Evolutionary conservation across 2,888 invertebrate genomes (phyloP).

Genomic region (Tuta absoluta): DNA sequence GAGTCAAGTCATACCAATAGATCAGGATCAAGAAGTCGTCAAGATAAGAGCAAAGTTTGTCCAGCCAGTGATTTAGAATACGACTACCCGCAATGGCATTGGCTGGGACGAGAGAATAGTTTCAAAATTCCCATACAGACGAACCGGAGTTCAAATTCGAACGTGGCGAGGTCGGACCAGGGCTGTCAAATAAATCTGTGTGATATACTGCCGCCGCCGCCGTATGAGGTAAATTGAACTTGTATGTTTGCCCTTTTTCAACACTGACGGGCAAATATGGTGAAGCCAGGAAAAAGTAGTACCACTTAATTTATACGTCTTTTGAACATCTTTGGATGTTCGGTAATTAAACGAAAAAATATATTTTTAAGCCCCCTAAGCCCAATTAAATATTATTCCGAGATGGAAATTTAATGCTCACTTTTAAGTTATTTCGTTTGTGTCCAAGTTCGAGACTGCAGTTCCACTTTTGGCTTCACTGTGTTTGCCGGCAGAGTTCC

Average conservation of each 20-base stretch:
- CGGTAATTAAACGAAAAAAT: no score
- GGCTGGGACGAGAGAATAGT: conserved; percentile 77
- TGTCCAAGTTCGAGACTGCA: no score
- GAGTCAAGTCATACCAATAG: conserved; percentile 75
- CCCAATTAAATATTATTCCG: no score
- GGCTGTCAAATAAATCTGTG: conserved; percentile 83
- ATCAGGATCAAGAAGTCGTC: conserved; percentile 73
- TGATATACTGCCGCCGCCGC: conserved; percentile 84
- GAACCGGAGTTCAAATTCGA: conserved; percentile 75
- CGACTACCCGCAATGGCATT: conserved; percentile 78
- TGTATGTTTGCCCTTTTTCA: conserved; percentile 52
- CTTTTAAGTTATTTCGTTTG: no score
- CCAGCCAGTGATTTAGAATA: conserved; percentile 77
- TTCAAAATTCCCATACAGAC: conserved; percentile 78
- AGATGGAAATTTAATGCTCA: no score
- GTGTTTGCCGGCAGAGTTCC: no score
- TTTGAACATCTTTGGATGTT: no score
- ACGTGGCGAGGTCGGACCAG: conserved; percentile 74
- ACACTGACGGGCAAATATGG: conserved; percentile 22
- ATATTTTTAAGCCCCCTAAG: no score
- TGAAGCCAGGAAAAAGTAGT: no score
- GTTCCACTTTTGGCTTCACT: no score
- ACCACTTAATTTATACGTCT: no score
- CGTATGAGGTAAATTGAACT: conserved; percentile 80
- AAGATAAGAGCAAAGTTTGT: conserved; percentile 78